phyloP scores from a whole-genome alignment of 2,888 invertebrate genomes.

The Euproctis similis region DNA sequence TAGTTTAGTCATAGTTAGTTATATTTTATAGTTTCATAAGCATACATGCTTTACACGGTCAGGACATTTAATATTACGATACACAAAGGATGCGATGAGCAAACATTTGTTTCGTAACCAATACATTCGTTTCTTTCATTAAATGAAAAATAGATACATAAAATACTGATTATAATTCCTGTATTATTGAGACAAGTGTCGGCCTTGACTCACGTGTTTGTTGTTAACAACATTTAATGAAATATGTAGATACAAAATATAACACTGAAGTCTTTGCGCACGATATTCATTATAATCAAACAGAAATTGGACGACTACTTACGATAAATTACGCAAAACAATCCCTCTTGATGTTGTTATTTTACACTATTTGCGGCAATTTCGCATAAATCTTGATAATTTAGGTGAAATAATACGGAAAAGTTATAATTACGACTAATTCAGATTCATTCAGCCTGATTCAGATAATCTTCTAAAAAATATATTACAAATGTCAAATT shows the following conservation, averaged over 20 bases:
- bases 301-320: conserved; percentile 19
- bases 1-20: no score
- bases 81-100: conserved; percentile 32
- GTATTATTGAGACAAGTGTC: conserved; percentile 21
- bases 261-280: no score
- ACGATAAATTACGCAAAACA: conserved; percentile 9
- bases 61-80: neutral
- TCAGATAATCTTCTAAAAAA: no score
- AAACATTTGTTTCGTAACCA: conserved; percentile 36
- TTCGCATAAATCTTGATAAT: conserved; percentile 26
- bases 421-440: conserved; percentile 49
- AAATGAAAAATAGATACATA: no score
- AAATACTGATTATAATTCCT: conserved; percentile 28
- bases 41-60: neutral
- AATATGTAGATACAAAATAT: conserved; percentile 30
- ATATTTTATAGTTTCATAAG: no score
- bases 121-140: conserved; percentile 29
- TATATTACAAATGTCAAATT: no score
- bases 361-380: conserved; percentile 12
- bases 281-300: no score
- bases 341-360: conserved; percentile 8
- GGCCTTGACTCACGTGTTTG: conserved; percentile 56
- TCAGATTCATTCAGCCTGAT: conserved; percentile 39
- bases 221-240: conserved; percentile 43
- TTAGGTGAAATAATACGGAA: conserved; percentile 25